Evolutionary conservation across 1,140 invertebrate species (phyloP).

Genomic region (Sminthurides bifidus): DNA sequence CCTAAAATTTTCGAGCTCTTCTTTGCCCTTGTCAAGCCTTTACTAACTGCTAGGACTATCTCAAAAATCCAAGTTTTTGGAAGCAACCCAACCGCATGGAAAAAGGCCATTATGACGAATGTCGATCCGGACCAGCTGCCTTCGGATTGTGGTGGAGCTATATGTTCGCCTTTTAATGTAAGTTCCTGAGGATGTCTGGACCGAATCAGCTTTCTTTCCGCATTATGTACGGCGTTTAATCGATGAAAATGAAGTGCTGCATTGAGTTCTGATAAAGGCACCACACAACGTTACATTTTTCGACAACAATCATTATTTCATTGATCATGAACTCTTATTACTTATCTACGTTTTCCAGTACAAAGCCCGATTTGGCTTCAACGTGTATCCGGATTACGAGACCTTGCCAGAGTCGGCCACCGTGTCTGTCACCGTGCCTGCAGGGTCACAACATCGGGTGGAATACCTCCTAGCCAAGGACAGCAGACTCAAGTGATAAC

Average conservation of each 20-base stretch:
- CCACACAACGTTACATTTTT: conserved; percentile 1
- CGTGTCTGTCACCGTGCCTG: not conserved
- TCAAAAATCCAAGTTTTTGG: conserved; percentile 78
- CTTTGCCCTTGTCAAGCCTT: conserved; percentile 71
- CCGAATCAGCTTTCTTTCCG: not conserved
- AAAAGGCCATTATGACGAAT: conserved; percentile 50
- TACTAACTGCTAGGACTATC: conserved; percentile 77
- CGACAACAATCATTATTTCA: not conserved
- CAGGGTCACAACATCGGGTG: conserved; percentile 11
- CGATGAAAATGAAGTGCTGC: too few relatives aligned
- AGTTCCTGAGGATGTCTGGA: too few relatives aligned
- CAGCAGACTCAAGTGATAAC: not conserved
- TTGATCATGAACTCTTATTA: not conserved
- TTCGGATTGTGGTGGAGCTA: conserved; percentile 63
- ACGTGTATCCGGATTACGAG: not conserved
- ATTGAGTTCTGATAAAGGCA: too few relatives aligned
- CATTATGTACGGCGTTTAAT: too few relatives aligned
- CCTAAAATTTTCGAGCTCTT: conserved; percentile 77
- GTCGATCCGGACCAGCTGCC: conserved; percentile 61
- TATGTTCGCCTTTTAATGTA: too few relatives aligned
- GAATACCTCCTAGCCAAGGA: not conserved
- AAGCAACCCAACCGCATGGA: conserved; percentile 59
- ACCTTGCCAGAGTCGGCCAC: not conserved
- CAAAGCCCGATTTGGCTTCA: not conserved
- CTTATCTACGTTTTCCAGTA: not conserved